Conservation (phyloP, 2,888 invertebrate genomes). For the Lucinisca nassula region DNA sequence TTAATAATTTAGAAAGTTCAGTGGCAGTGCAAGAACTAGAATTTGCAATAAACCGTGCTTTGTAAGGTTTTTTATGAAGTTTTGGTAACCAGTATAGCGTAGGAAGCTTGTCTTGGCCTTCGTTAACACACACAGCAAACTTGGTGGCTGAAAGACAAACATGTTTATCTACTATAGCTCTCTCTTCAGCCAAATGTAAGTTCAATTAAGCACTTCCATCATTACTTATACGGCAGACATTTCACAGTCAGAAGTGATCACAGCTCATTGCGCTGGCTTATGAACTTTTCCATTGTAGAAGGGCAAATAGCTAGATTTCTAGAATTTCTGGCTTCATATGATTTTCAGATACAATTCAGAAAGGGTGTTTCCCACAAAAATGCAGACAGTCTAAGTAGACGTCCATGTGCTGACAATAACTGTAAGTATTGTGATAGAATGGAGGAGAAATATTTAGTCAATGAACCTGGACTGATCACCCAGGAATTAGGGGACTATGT, state of each 20-base stretch:
- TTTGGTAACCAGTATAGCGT: no score
- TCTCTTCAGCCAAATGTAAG: no score
- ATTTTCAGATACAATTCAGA: constrained; percentile 38
- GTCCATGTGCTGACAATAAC: constrained; percentile 27
- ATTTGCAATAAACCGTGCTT: no score
- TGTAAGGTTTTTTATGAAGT: no score
- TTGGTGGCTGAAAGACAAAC: no score
- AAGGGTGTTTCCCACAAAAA: constrained; percentile 31
- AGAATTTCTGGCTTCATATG: constrained; percentile 23
- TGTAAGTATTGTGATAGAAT: constrained; percentile 19
- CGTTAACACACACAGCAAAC: no score
- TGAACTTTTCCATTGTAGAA: constrained; percentile 27
- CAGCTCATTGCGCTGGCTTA: constrained; percentile 23
- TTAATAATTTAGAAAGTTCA: no score
- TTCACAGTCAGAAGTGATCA: constrained; percentile 20
- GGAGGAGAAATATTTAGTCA: not conserved
- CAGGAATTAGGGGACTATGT: not conserved
- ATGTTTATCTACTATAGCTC: no score
- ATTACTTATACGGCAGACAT: constrained; percentile 22
- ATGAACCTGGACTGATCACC: not conserved
- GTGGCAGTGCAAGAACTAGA: no score
- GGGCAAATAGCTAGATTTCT: constrained; percentile 31
- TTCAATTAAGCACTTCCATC: constrained; percentile 30
- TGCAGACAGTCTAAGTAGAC: constrained; percentile 38
- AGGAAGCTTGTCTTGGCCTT: no score